Percentiles rank a stretch among this genome's conserved stretches.
phyloP scores from a whole-genome alignment of 2,888 invertebrate species.

The Willowsia nigromaculata region DNA sequence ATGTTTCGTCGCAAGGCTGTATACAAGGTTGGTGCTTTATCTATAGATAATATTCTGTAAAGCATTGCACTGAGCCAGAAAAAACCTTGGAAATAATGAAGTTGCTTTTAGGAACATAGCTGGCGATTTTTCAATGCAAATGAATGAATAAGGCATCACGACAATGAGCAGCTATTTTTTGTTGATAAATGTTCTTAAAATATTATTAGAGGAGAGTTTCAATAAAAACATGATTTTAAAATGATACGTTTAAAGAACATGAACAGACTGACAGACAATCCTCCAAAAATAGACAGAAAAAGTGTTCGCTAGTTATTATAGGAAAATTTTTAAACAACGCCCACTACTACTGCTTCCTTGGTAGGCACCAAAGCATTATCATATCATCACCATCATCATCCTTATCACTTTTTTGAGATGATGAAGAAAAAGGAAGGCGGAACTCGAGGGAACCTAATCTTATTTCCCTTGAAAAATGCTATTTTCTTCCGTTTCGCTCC shows the following conservation, averaged over 20 bases:
- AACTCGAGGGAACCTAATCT: constrained; percentile 66
- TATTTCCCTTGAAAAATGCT: constrained; percentile 67
- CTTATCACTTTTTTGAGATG: neutral
- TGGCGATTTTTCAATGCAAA: no score
- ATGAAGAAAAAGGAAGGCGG: constrained; percentile 56
- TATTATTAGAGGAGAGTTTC: no score
- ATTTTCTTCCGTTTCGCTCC: constrained; percentile 63
- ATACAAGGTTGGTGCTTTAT: neutral
- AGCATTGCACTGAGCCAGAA: neutral
- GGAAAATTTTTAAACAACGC: constrained; percentile 5
- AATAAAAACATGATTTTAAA: no score
- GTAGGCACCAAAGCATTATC: neutral
- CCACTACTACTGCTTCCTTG: neutral
- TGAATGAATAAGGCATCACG: no score
- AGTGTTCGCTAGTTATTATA: neutral
- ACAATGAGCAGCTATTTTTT: no score
- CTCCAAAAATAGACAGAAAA: neutral
- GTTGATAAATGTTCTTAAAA: no score
- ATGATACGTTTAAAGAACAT: no score
- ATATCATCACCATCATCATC: neutral
- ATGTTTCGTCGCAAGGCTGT: neutral
- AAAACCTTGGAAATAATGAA: neutral
- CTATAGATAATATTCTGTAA: neutral
- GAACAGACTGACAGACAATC: neutral
- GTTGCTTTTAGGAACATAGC: neutral